These are phyloP conservation scores for Caenorhabditis latens DNA, from an alignment of 1,140 invertebrate species.

Conservation along the genomic window DNA sequence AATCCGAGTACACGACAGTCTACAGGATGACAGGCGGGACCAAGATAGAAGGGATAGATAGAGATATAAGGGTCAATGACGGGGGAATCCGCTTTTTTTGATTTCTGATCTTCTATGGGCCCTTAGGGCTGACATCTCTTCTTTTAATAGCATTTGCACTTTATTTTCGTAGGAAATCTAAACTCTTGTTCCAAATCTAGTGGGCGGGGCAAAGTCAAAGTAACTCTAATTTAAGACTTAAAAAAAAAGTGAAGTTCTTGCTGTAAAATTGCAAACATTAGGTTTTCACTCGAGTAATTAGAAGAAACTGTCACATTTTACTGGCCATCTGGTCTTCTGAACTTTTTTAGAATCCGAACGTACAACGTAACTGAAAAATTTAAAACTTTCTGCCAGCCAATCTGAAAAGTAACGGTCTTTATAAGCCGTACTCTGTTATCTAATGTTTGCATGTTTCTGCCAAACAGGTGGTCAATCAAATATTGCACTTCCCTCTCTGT, in stretches of 20 bases:
- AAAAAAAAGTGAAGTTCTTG: too few relatives aligned
- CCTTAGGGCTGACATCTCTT: not conserved
- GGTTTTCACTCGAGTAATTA: too few relatives aligned
- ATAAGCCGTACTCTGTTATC: not conserved
- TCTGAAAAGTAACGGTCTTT: too few relatives aligned
- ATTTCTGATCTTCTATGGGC: not conserved
- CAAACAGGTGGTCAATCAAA: slow-evolving; percentile 6
- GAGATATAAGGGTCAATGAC: not conserved
- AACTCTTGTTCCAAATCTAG: too few relatives aligned
- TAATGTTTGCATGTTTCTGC: not conserved
- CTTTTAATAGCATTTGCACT: not conserved
- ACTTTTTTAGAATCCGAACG: too few relatives aligned
- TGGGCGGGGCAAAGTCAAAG: too few relatives aligned
- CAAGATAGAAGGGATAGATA: not conserved
- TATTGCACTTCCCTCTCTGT: not conserved
- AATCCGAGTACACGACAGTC: not conserved
- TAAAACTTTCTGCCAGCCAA: too few relatives aligned
- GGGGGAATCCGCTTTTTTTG: not conserved
- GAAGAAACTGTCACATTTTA: too few relatives aligned
- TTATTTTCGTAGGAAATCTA: not conserved
- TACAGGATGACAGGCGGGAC: not conserved
- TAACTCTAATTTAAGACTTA: too few relatives aligned
- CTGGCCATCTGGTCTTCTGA: too few relatives aligned
- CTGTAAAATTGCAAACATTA: too few relatives aligned
- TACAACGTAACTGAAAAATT: too few relatives aligned